These are phyloP conservation scores for Drosophila grimshawi DNA, from an alignment of 1,140 invertebrate genomes.

Conservation along the genomic window DNA sequence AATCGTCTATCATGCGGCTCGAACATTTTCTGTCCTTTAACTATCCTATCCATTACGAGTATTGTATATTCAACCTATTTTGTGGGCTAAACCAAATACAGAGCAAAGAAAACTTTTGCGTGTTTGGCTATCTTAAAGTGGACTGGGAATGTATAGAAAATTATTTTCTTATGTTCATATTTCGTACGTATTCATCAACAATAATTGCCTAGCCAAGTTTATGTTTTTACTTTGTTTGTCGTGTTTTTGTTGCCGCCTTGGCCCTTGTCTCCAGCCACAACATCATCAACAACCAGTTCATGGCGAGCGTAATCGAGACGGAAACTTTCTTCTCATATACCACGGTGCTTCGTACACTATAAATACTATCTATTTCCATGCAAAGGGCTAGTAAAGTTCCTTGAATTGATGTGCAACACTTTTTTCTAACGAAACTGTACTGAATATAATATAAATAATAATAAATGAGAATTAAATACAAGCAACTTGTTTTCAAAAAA, in stretches of 20 bases:
- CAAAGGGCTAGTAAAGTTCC: not conserved
- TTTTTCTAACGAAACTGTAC: too few relatives aligned
- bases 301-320: conserved; percentile 33
- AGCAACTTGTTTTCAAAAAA: too few relatives aligned
- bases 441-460: too few relatives aligned
- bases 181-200: conserved; percentile 75
- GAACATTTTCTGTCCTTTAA: conserved; percentile 8
- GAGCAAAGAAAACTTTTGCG: conserved; percentile 55
- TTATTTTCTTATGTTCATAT: conserved; percentile 45
- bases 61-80: conserved; percentile 4
- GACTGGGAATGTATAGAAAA: not conserved
- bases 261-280: conserved; percentile 19
- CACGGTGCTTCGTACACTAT: conserved; percentile 11
- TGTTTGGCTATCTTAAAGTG: conserved; percentile 22
- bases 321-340: conserved; percentile 22
- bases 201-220: conserved; percentile 67
- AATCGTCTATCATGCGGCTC: conserved; percentile 61
- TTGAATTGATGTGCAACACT: not conserved
- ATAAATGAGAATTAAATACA: too few relatives aligned
- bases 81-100: not conserved
- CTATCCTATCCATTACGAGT: conserved; percentile 36
- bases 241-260: conserved; percentile 37
- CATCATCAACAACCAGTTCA: conserved; percentile 19
- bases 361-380: not conserved
- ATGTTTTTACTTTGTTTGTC: conserved; percentile 35